Evolutionary conservation across 2,888 invertebrate genomes (phyloP).

Genomic region (Macaria notata): DNA sequence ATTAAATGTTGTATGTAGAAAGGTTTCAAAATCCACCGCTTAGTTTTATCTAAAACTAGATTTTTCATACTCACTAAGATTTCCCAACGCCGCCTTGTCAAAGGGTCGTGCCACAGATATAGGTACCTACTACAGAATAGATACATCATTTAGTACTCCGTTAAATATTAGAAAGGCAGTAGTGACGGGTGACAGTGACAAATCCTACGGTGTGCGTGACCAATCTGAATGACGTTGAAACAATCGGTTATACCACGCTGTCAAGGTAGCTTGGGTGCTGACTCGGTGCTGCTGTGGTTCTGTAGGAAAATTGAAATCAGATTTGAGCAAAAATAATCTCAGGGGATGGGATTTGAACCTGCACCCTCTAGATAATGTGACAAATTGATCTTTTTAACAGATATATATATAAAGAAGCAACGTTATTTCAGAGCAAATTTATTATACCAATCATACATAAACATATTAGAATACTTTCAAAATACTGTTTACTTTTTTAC

Average conservation of each 20-base stretch:
- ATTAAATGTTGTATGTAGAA: no score
- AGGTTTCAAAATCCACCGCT: no score
- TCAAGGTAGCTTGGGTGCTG: conserved; percentile 57
- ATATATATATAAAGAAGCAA: no score
- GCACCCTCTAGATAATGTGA: no score
- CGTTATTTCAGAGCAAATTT: no score
- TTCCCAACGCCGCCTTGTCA: not conserved
- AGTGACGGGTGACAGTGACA: conserved; percentile 66
- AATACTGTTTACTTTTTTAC: no score
- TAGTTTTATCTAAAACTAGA: no score
- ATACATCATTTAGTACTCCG: conserved; percentile 13
- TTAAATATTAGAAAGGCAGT: conserved; percentile 69
- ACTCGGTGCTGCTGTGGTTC: conserved; percentile 33
- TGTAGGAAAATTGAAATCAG: conserved; percentile 13
- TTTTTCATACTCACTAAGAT: no score
- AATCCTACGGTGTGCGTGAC: conserved; percentile 71
- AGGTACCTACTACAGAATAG: not conserved
- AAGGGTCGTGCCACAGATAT: conserved; percentile 5
- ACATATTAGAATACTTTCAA: no score
- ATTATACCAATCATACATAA: no score
- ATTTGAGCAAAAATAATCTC: not conserved
- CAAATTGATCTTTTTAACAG: no score
- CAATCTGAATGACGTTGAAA: conserved; percentile 68
- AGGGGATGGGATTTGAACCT: no score
- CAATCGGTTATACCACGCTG: conserved; percentile 60